Evolutionary conservation across 2,113 vertebrate genomes (phyloP).

Genomic region (Loxodonta africana): DNA sequence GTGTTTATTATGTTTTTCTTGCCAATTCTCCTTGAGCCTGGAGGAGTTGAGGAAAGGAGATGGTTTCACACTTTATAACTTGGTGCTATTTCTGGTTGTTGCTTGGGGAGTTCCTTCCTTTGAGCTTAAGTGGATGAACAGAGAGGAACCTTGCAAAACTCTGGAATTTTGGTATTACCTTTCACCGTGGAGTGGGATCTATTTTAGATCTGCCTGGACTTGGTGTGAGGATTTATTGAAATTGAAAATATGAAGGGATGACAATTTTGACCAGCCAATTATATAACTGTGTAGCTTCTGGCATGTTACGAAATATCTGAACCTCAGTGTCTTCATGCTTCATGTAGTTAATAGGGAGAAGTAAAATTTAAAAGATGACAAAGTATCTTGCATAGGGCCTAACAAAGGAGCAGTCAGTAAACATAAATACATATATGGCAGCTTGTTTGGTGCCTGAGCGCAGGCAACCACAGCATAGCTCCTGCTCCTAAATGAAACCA

Average conservation of each 20-base stretch:
- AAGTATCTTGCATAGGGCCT: background rate
- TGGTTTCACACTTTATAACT: slow-evolving; percentile 66
- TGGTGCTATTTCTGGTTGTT: slow-evolving; percentile 71
- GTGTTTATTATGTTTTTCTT: background rate
- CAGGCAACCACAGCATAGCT: background rate
- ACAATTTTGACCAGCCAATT: slow-evolving; percentile 7
- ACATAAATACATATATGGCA: background rate
- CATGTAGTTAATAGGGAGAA: background rate
- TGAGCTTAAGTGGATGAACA: slow-evolving; percentile 74
- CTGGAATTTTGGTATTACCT: slow-evolving; percentile 42
- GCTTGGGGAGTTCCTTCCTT: slow-evolving; percentile 68
- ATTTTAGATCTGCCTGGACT: slow-evolving; percentile 20
- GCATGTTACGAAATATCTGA: background rate
- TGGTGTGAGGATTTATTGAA: slow-evolving; percentile 19
- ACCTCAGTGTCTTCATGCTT: background rate
- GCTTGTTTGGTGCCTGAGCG: background rate
- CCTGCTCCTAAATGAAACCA: background rate
- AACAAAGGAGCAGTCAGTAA: background rate
- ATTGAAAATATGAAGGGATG: slow-evolving; percentile 8
- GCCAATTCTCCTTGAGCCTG: slow-evolving; percentile 16
- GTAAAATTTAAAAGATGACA: background rate
- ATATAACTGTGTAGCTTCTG: slow-evolving; percentile 13
- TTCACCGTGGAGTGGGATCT: background rate
- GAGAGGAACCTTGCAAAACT: slow-evolving; percentile 65
- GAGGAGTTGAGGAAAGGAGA: slow-evolving; percentile 11